Percentiles rank a stretch among this genome's conserved stretches.
These are phyloP conservation scores for Aphaenogaster rudis DNA, from an alignment of 1,140 invertebrate genomes.

Conservation along the genomic window DNA sequence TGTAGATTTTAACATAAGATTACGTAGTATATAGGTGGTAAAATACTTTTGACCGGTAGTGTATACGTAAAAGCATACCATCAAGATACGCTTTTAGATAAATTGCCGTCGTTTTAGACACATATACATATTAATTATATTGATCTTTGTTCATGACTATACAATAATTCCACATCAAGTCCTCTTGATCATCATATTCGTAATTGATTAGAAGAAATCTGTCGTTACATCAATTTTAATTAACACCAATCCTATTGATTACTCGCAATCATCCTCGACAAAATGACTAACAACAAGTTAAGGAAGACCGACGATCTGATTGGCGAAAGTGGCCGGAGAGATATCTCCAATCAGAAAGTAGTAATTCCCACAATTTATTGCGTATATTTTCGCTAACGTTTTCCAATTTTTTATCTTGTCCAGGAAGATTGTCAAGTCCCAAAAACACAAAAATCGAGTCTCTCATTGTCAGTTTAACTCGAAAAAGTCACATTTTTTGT, in stretches of 20 bases:
- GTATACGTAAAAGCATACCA: background rate
- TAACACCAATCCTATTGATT: slow-evolving; percentile 20
- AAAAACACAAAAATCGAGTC: slow-evolving; percentile 42
- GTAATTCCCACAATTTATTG: slow-evolving; percentile 2
- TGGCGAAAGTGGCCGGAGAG: slow-evolving; percentile 69
- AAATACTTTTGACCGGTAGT: too few relatives aligned
- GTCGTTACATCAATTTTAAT: slow-evolving; percentile 34
- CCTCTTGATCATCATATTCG: background rate
- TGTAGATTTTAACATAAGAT: too few relatives aligned
- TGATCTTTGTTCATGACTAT: slow-evolving; percentile 15
- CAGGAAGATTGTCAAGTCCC: slow-evolving; percentile 21
- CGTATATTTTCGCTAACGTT: background rate
- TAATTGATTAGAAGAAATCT: background rate
- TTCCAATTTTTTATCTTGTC: slow-evolving; percentile 32
- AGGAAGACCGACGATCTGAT: slow-evolving; percentile 55
- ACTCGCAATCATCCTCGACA: slow-evolving; percentile 48
- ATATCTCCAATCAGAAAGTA: slow-evolving; percentile 56
- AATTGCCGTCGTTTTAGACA: slow-evolving; percentile 41
- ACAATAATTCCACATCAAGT: slow-evolving; percentile 12
- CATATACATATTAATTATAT: slow-evolving; percentile 46
- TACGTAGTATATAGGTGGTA: too few relatives aligned
- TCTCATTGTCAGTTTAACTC: background rate
- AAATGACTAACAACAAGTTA: background rate
- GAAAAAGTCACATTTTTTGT: background rate
- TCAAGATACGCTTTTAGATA: slow-evolving; percentile 4